Base-by-base conservation (phyloP, 2,888 invertebrate species). In the Cordilura impudica region DNA sequence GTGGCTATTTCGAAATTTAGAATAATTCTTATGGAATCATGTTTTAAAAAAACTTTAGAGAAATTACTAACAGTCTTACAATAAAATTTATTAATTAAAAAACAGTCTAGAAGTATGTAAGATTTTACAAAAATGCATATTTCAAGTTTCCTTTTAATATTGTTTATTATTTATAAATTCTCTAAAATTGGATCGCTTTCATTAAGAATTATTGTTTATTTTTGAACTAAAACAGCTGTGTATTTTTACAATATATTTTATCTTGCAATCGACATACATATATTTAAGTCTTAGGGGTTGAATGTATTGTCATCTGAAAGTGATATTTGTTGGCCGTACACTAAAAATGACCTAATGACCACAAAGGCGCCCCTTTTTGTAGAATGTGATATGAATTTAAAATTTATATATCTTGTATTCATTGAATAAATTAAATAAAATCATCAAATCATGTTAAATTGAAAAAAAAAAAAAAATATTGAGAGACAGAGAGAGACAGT, bases 321-420 rank as follows among this genome's bases (percentile, higher is more conserved):
- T 31, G 53, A 39, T 39, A 65, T 63, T 74, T 73, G 54, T 53
- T 60, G 12, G 51, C 6, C n/a, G 26, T n/a, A 23, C 60, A 39
- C 60, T 61, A 47, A 19, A 69, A 73, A 66, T 74, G 78, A 74
- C 78, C 78, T 74, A 78, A 78, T 78, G 78, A 78, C 73, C 74
- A 78, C 63, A 70, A 58, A 70, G 78, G 54, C 74, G 74, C 74
- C 74, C 63, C 45, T 63, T 56, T 16, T 26, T 47, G 12, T 7
- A 49, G 43, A 49, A 63, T 72, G 79, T 79, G 79, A 79, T 51
- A 58, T 67, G 79, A 79, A 79, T 79, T 75, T 67, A 39, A 56
- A 79, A 69, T 72, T 47, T 49, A 39, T 53, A 35, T 12, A 35
- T 35, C 12, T 12, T 35, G 10, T 39, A 65, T 69, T 51, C 12